A percentile compares a stretch with the other conserved stretches of the same genome.
phyloP scores from a whole-genome alignment of 2,113 vertebrate species.

The Australoheros scitulus region DNA sequence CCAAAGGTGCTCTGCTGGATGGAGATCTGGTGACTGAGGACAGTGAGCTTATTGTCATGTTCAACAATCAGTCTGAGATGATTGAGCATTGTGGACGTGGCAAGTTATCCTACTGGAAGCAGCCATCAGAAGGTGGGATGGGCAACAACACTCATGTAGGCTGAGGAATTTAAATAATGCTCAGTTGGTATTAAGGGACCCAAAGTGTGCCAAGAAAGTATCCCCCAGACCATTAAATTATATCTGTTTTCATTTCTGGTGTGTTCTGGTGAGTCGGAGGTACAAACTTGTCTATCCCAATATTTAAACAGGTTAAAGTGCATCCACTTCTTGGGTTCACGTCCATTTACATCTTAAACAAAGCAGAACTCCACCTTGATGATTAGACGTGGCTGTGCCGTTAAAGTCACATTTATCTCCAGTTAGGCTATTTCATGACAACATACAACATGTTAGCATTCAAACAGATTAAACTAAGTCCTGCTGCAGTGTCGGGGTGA shows the following conservation, averaged over 20 bases:
- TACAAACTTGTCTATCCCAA: background rate
- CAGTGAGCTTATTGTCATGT: too few species aligned
- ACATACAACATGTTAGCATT: conserved; percentile 18
- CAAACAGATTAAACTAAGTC: conserved; percentile 41
- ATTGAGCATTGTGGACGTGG: too few species aligned
- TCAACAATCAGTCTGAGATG: too few species aligned
- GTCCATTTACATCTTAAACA: background rate
- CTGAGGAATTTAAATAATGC: too few species aligned
- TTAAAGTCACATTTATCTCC: conserved; percentile 39
- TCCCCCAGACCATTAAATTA: too few species aligned
- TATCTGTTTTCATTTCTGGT: background rate
- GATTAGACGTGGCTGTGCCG: background rate
- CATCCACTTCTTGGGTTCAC: background rate
- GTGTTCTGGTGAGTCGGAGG: background rate
- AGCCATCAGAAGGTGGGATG: too few species aligned
- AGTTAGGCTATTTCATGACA: background rate
- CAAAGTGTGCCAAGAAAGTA: too few species aligned
- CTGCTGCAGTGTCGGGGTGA: background rate
- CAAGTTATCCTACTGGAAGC: too few species aligned
- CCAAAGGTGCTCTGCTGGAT: too few species aligned
- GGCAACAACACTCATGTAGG: too few species aligned
- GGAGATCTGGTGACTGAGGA: too few species aligned
- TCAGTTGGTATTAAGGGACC: too few species aligned
- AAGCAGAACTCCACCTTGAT: background rate
- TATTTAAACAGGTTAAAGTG: background rate